Conservation (phyloP, 2,113 vertebrate species). For the Microtus pennsylvanicus region DNA sequence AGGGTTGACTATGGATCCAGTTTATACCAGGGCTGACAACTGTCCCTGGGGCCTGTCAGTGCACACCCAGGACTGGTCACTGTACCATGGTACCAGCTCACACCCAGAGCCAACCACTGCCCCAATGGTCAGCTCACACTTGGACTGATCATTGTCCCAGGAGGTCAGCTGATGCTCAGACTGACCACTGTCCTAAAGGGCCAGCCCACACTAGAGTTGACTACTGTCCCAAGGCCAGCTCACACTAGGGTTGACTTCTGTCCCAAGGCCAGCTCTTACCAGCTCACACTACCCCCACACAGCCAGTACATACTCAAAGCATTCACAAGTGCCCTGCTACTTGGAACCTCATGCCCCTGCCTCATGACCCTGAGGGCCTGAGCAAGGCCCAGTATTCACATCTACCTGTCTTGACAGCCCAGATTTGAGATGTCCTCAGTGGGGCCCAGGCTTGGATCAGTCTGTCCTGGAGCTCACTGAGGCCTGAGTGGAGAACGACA, state of each 20-base stretch:
- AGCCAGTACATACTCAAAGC: not conserved
- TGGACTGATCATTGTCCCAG: not conserved
- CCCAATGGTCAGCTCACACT: not conserved
- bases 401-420: accelerated
- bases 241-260: not conserved
- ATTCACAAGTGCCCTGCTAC: not conserved
- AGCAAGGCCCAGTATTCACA: not conserved
- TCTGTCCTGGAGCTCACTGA: not conserved
- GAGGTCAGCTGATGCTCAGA: too few species aligned
- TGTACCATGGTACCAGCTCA: not conserved
- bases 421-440: not conserved
- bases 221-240: not conserved
- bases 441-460: not conserved
- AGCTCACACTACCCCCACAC: not conserved
- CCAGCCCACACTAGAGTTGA: not conserved
- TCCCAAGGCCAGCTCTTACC: not conserved
- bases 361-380: accelerated
- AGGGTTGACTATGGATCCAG: not conserved
- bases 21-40: not conserved
- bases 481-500: not conserved
- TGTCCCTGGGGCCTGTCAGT: too few species aligned
- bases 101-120: not conserved
- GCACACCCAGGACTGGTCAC: too few species aligned
- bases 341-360: not conserved
- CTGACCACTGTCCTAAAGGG: not conserved